Percentiles rank a stretch among this genome's conserved stretches.
These are phyloP conservation scores for Actinostola sp. DNA, from an alignment of 92 coral and sea anemone genomes.

Conservation along the genomic window DNA sequence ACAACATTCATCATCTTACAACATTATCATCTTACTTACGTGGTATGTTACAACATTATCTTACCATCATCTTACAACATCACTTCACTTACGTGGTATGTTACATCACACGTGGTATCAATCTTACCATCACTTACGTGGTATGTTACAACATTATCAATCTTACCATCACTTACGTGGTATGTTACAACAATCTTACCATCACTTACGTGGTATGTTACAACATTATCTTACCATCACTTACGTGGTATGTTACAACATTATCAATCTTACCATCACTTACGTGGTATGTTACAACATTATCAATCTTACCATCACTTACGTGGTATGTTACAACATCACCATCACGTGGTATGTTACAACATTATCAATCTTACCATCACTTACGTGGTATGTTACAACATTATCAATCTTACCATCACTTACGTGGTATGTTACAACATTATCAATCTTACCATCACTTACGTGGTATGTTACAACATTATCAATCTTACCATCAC, in stretches of 20 bases:
- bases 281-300: slow-evolving; percentile 88
- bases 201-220: slow-evolving; percentile 84
- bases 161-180: slow-evolving; percentile 10
- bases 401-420: too few relatives aligned
- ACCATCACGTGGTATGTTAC: slow-evolving; percentile 83
- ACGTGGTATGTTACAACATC: slow-evolving; percentile 16
- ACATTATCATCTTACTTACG: slow-evolving; percentile 48
- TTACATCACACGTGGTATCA: too few relatives aligned
- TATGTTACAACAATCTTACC: too few relatives aligned
- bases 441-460: too few relatives aligned
- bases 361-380: too few relatives aligned
- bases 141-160: too few relatives aligned
- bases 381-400: slow-evolving; percentile 81
- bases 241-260: slow-evolving; percentile 14
- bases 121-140: slow-evolving; percentile 62
- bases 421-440: slow-evolving; percentile 16
- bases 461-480: slow-evolving; percentile 86
- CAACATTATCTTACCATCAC: too few relatives aligned
- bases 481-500: too few relatives aligned
- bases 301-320: not conserved
- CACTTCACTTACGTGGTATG: slow-evolving; percentile 73
- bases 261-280: too few relatives aligned
- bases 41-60: too few relatives aligned
- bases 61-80: too few relatives aligned
- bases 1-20: too few relatives aligned